Evolutionary conservation across 2,888 invertebrate species (phyloP).

Genomic region (Seladonia tumulorum): DNA sequence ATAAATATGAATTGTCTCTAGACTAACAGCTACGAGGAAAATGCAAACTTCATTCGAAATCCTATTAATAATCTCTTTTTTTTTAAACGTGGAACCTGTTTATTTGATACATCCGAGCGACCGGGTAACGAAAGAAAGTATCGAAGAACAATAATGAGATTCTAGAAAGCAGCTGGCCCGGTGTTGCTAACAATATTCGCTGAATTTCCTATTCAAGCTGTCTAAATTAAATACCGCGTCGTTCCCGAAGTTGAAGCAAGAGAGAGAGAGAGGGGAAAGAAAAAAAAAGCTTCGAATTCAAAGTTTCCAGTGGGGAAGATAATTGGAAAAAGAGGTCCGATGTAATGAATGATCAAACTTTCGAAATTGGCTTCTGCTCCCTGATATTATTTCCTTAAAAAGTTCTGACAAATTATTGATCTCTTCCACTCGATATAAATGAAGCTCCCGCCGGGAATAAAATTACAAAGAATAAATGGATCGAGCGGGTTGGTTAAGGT

Average conservation of each 20-base stretch:
- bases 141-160: neutral
- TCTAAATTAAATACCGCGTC: neutral
- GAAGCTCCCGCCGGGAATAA: neutral
- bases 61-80: neutral
- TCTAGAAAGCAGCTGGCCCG: neutral
- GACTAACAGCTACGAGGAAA: neutral
- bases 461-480: neutral
- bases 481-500: neutral
- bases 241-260: neutral
- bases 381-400: neutral
- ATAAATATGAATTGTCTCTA: neutral
- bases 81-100: neutral
- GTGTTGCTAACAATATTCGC: constrained; percentile 4
- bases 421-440: neutral
- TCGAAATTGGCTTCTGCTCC: constrained; percentile 7
- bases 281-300: neutral
- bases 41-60: neutral
- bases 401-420: constrained; percentile 12
- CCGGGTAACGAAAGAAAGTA: neutral
- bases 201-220: neutral
- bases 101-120: neutral
- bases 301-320: neutral
- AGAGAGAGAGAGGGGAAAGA: neutral
- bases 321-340: neutral
- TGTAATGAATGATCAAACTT: constrained; percentile 1